Conservation (phyloP, 2,888 invertebrate genomes). For the Sipha maydis region DNA sequence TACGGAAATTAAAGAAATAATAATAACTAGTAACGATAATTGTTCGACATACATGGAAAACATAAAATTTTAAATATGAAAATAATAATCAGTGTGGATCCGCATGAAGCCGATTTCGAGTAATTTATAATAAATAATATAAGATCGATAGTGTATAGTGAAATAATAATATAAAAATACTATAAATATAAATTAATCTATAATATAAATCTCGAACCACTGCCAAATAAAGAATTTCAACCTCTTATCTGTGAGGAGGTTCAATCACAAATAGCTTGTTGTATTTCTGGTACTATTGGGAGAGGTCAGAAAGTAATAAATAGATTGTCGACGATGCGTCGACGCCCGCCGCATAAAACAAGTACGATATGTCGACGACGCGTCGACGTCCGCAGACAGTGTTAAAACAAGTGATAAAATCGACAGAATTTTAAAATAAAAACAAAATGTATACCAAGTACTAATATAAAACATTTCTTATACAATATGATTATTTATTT, state of each 20-base stretch:
- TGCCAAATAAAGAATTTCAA: not conserved
- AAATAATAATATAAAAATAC: constrained; percentile 8
- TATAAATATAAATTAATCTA: too few relatives aligned
- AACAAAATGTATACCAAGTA: too few relatives aligned
- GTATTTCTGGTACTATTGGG: too few relatives aligned
- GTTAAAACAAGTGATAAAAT: too few relatives aligned
- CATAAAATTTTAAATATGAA: too few relatives aligned
- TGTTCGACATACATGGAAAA: not conserved
- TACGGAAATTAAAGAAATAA: not conserved
- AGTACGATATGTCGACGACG: constrained; percentile 18
- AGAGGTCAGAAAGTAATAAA: too few relatives aligned
- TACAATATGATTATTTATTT: too few relatives aligned
- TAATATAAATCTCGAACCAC: not conserved
- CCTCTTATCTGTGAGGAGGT: too few relatives aligned
- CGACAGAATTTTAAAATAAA: too few relatives aligned
- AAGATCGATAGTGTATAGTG: too few relatives aligned
- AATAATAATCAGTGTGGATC: not conserved
- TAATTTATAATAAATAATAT: constrained; percentile 4
- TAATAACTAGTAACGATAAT: not conserved
- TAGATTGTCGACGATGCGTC: constrained; percentile 3
- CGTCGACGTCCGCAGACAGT: constrained; percentile 9
- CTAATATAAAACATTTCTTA: too few relatives aligned
- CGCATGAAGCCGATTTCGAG: not conserved
- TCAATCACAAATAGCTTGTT: too few relatives aligned
- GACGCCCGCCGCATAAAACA: not conserved